Evolutionary conservation across 1,140 invertebrate genomes (phyloP).

Genomic region (Sycobia sp.): DNA sequence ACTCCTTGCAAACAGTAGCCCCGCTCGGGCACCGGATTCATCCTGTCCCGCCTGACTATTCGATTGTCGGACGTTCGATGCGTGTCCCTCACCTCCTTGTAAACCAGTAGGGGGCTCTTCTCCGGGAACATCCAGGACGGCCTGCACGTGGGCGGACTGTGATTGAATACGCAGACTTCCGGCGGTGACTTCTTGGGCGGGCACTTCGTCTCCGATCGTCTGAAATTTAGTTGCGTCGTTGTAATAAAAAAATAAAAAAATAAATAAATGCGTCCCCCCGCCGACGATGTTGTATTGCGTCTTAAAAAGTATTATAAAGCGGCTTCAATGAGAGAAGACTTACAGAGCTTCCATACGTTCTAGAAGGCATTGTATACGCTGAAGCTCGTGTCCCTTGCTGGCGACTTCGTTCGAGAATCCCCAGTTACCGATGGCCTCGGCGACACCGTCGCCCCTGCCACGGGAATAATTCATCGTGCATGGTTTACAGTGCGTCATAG

Average conservation of each 20-base stretch:
- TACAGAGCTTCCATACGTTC: constrained; percentile 50
- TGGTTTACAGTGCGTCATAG: background rate
- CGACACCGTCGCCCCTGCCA: constrained; percentile 47
- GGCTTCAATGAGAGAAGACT: too few relatives aligned
- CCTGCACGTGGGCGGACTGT: constrained; percentile 48
- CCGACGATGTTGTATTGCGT: too few relatives aligned
- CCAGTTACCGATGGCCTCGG: constrained; percentile 55
- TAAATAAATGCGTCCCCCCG: too few relatives aligned
- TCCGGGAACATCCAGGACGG: constrained; percentile 48
- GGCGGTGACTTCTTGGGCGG: background rate
- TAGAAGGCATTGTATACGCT: constrained; percentile 47
- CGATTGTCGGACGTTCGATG: too few relatives aligned
- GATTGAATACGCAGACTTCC: constrained; percentile 35
- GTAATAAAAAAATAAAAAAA: background rate
- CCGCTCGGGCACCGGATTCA: background rate
- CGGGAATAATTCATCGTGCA: constrained; percentile 46
- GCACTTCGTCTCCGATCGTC: background rate
- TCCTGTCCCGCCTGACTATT: too few relatives aligned
- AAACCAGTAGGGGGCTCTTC: constrained; percentile 50
- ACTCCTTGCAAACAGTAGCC: constrained; percentile 8
- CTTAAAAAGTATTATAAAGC: too few relatives aligned
- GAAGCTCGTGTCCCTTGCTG: constrained; percentile 46
- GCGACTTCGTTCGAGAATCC: constrained; percentile 48
- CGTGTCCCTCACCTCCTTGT: too few relatives aligned
- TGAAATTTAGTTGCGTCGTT: background rate